Conservation (phyloP, 1,140 invertebrate genomes). For the Bombus waltoni region DNA sequence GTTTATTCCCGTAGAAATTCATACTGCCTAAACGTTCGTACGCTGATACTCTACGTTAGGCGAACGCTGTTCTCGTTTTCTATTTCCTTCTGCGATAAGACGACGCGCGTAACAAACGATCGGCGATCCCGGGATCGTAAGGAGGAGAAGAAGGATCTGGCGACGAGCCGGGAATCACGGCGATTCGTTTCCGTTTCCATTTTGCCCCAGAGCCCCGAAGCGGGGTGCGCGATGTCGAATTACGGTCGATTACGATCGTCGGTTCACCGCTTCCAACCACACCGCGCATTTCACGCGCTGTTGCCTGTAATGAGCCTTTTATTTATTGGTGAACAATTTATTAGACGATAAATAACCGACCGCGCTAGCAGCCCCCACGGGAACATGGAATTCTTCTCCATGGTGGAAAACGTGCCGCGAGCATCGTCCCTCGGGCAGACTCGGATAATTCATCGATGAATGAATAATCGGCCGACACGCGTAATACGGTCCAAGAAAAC, state of each 20-base stretch:
- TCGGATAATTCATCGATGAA: slow-evolving; percentile 13
- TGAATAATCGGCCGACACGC: background rate
- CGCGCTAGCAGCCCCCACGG: background rate
- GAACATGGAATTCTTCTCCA: slow-evolving; percentile 28
- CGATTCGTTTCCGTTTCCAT: slow-evolving; percentile 51
- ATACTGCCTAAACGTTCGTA: too few species aligned
- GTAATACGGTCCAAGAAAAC: background rate
- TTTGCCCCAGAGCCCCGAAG: slow-evolving; percentile 9
- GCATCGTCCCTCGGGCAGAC: background rate
- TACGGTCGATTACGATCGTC: slow-evolving; percentile 60
- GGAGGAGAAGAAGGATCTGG: background rate
- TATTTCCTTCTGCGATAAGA: too few species aligned
- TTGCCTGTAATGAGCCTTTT: slow-evolving; percentile 58
- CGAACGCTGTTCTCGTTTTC: too few species aligned
- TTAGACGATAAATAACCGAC: slow-evolving; percentile 57
- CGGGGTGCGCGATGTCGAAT: slow-evolving; percentile 55
- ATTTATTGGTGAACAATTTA: slow-evolving; percentile 64
- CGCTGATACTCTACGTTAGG: too few species aligned
- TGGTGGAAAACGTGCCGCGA: slow-evolving; percentile 11
- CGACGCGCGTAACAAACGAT: background rate
- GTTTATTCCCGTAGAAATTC: too few species aligned
- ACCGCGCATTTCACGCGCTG: slow-evolving; percentile 38
- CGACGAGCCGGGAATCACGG: slow-evolving; percentile 30
- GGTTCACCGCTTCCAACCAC: slow-evolving; percentile 41
- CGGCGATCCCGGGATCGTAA: background rate